Conservation (phyloP, 53 echinoderm and acorn worm genomes). For the Glandiceps talaboti region DNA sequence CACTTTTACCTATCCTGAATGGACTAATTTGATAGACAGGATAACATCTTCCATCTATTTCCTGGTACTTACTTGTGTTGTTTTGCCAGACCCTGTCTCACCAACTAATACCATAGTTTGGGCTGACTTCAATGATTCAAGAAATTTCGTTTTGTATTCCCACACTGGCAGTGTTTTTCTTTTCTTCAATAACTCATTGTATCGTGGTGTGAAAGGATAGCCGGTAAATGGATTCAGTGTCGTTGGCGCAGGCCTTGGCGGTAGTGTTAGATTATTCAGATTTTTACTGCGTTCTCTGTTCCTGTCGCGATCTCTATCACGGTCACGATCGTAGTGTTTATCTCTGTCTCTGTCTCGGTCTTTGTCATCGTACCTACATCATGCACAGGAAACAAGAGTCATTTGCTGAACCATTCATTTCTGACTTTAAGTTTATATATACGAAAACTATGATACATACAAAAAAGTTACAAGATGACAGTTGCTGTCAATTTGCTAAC, state of each 20-base stretch:
- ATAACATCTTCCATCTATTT: no score
- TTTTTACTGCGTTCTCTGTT: slow-evolving; percentile 11
- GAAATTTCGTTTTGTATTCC: slow-evolving; percentile 87
- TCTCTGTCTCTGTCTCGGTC: slow-evolving; percentile 45
- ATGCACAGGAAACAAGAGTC: background rate
- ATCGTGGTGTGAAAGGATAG: slow-evolving; percentile 54
- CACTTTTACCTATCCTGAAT: no score
- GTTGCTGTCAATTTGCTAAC: no score
- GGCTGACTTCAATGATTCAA: slow-evolving; percentile 72
- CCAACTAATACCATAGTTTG: slow-evolving; percentile 92
- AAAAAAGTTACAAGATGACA: no score
- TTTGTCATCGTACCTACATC: slow-evolving; percentile 9
- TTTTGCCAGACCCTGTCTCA: slow-evolving; percentile 97
- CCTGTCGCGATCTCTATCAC: background rate
- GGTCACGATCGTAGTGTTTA: slow-evolving; percentile 8
- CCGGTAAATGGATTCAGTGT: slow-evolving; percentile 44
- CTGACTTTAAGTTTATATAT: no score
- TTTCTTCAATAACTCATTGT: slow-evolving; percentile 67
- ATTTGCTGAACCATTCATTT: no score
- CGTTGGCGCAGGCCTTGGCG: slow-evolving; percentile 13
- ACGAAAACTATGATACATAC: no score
- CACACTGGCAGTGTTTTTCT: slow-evolving; percentile 74
- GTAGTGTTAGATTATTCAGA: slow-evolving; percentile 22
- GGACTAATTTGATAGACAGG: no score
- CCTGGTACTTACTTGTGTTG: slow-evolving; percentile 92